phyloP scores from a whole-genome alignment of 2,113 vertebrate species.

The Pygoscelis adeliae region DNA sequence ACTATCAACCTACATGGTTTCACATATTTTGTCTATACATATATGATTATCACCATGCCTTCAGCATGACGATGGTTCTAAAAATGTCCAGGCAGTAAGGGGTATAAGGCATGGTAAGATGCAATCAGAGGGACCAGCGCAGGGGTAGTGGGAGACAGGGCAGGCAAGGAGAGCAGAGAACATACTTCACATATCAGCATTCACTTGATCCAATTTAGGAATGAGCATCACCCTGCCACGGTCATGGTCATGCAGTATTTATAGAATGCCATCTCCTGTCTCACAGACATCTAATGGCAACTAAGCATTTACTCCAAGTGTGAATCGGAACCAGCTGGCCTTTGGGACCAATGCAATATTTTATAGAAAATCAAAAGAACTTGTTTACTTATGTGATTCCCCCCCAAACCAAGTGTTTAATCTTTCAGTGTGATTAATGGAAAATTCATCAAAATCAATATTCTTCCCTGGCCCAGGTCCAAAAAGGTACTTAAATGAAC shows the following conservation, averaged over 20 bases:
- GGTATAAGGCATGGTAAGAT: background rate
- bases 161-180: slow-evolving; percentile 34
- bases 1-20: background rate
- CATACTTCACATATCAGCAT: slow-evolving; percentile 55
- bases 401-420: background rate
- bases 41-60: slow-evolving; percentile 43
- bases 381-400: slow-evolving; percentile 4
- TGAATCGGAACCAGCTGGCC: background rate
- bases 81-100: slow-evolving; percentile 25
- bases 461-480: background rate
- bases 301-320: background rate
- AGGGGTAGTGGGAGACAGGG: background rate
- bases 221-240: background rate
- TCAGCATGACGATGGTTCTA: slow-evolving; percentile 25
- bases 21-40: slow-evolving; percentile 21
- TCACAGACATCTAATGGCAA: slow-evolving; percentile 23
- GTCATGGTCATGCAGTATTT: slow-evolving; percentile 53
- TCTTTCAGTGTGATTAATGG: slow-evolving; percentile 9
- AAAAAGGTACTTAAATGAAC: slow-evolving; percentile 16
- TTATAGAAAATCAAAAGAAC: slow-evolving; percentile 10
- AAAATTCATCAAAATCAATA: slow-evolving; percentile 35
- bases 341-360: background rate
- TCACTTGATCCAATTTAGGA: slow-evolving; percentile 56
- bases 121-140: background rate
- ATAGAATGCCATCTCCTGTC: slow-evolving; percentile 41